Conservation (phyloP, 2,113 vertebrate genomes). For the Parus major region DNA sequence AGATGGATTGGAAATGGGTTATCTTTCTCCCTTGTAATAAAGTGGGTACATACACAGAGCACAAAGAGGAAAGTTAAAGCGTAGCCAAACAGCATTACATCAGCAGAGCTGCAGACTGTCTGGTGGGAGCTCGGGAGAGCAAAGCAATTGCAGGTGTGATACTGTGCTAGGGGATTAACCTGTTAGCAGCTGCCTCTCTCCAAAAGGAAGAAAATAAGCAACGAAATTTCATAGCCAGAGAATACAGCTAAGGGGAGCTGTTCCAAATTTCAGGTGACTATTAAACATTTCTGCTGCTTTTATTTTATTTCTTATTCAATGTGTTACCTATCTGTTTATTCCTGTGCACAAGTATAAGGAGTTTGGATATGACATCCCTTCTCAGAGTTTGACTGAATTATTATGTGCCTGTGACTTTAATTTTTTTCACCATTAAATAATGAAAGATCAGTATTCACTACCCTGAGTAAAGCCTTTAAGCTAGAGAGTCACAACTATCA, state of each 20-base stretch:
- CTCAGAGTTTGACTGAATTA: not conserved
- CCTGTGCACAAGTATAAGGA: not conserved
- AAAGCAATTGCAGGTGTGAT: not conserved
- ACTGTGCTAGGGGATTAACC: not conserved
- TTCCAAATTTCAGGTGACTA: not conserved
- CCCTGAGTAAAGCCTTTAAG: not conserved
- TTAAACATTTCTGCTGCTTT: not conserved
- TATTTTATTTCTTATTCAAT: not conserved
- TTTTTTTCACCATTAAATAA: not conserved
- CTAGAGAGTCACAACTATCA: not conserved
- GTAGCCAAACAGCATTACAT: not conserved
- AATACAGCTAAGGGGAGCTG: not conserved
- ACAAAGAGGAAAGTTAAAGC: constrained; percentile 44
- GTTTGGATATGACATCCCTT: not conserved
- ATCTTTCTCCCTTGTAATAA: constrained; percentile 73
- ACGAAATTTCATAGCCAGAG: accelerated
- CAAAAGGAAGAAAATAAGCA: not conserved
- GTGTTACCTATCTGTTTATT: not conserved
- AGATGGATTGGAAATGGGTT: constrained; percentile 78
- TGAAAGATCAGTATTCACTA: not conserved
- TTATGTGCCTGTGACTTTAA: not conserved
- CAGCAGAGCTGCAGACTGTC: not conserved
- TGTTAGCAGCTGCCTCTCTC: not conserved
- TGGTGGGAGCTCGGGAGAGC: not conserved
- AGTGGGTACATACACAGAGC: not conserved